Conservation (phyloP, 2,113 vertebrate genomes). For the Lates calcarifer region DNA sequence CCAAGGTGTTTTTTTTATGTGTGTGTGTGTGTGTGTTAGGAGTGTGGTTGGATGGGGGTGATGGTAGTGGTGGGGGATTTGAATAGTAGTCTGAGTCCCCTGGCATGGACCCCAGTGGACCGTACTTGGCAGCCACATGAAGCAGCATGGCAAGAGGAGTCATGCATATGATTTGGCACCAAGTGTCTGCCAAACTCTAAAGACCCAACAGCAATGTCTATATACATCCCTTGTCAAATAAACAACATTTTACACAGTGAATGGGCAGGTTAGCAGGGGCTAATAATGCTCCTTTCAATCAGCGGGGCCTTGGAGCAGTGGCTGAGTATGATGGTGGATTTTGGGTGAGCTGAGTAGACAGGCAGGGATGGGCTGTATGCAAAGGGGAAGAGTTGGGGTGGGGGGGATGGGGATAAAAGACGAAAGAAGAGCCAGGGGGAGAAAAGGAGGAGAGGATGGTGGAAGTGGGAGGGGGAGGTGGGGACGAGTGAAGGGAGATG, state of each 20-base stretch:
- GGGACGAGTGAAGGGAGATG: constrained; percentile 38
- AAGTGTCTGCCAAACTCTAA: constrained; percentile 70
- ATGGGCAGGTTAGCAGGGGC: constrained; percentile 55
- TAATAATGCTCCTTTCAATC: constrained; percentile 65
- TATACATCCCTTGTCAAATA: constrained; percentile 69
- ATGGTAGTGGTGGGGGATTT: constrained; percentile 10
- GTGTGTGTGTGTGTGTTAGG: constrained; percentile 32
- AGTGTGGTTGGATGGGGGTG: constrained; percentile 15
- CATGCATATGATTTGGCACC: constrained; percentile 80
- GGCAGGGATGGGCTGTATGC: constrained; percentile 39
- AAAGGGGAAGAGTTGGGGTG: constrained; percentile 35
- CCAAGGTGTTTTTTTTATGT: constrained; percentile 60
- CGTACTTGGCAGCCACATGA: constrained; percentile 79
- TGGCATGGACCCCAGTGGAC: constrained; percentile 72
- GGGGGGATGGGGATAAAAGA: constrained; percentile 40
- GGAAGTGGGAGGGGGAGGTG: background rate
- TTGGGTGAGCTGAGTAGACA: constrained; percentile 42
- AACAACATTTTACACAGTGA: constrained; percentile 54
- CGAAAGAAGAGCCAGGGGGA: constrained; percentile 37
- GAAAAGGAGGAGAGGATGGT: constrained; percentile 25
- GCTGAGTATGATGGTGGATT: constrained; percentile 37
- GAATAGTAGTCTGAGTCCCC: constrained; percentile 65
- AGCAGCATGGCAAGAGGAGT: constrained; percentile 77
- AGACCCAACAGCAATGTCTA: constrained; percentile 68
- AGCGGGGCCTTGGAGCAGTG: constrained; percentile 21